These are phyloP conservation scores for Aricia artaxerxes DNA, from an alignment of 2,888 invertebrate species.

Conservation along the genomic window DNA sequence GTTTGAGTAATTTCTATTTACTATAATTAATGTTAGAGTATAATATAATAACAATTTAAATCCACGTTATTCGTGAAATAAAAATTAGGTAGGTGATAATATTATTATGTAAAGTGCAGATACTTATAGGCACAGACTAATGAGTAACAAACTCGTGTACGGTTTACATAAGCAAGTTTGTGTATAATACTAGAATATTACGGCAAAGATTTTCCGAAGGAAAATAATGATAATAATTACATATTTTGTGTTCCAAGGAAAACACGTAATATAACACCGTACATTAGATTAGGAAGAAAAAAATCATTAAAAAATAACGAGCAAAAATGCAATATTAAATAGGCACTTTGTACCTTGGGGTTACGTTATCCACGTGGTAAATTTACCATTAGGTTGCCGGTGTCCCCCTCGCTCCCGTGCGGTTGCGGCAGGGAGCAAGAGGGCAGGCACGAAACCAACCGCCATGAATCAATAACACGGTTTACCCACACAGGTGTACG, in stretches of 20 bases:
- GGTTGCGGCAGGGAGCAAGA: constrained; percentile 71
- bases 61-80: too few species aligned
- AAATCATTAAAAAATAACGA: constrained; percentile 34
- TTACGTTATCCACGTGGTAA: constrained; percentile 55
- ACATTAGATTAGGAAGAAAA: constrained; percentile 17
- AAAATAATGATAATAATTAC: neutral
- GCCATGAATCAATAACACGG: constrained; percentile 76
- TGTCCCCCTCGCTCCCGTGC: constrained; percentile 65
- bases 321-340: constrained; percentile 33
- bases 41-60: too few species aligned
- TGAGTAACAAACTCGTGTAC: neutral
- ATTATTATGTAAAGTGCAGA: neutral
- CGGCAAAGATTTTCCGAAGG: neutral
- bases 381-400: constrained; percentile 58
- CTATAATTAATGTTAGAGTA: neutral
- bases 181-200: neutral
- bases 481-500: constrained; percentile 62
- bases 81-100: neutral
- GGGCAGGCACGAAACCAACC: constrained; percentile 72
- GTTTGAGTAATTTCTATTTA: neutral
- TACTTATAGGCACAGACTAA: neutral
- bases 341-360: constrained; percentile 50
- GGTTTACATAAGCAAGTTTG: neutral
- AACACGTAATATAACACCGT: constrained; percentile 2
- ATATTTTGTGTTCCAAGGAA: neutral